Conservation (phyloP, 2,888 invertebrate genomes). For the Ichneumoninae sp. region DNA sequence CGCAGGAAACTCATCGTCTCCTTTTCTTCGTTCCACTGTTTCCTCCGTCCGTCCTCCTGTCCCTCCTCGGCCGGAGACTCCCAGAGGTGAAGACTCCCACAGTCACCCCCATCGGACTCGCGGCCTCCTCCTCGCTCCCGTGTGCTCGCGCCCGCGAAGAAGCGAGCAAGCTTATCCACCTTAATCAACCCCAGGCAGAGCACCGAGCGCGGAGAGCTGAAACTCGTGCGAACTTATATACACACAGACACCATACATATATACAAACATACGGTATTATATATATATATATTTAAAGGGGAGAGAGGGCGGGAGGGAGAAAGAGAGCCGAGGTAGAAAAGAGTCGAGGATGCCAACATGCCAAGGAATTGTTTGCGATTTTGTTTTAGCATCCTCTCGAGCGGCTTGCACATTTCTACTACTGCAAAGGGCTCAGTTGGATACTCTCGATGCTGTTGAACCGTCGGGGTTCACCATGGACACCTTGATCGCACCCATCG, state of each 20-base stretch:
- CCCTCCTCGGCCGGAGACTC: neutral
- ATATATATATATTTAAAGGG: slow-evolving; percentile 28
- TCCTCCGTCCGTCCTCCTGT: neutral
- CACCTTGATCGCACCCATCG: slow-evolving; percentile 82
- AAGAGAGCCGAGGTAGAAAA: slow-evolving; percentile 36
- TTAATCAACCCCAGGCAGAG: slow-evolving; percentile 76
- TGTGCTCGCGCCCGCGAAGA: slow-evolving; percentile 5
- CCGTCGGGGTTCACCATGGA: slow-evolving; percentile 67
- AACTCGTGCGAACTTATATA: slow-evolving; percentile 45
- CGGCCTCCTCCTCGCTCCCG: slow-evolving; percentile 17
- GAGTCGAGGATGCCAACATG: slow-evolving; percentile 74
- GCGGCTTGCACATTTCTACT: slow-evolving; percentile 39
- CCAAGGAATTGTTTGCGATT: slow-evolving; percentile 82
- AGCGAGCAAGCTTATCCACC: slow-evolving; percentile 77
- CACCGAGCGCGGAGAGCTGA: slow-evolving; percentile 59
- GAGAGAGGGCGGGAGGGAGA: slow-evolving; percentile 25
- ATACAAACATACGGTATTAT: neutral
- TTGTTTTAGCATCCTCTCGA: slow-evolving; percentile 77
- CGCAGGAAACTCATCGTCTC: slow-evolving; percentile 23
- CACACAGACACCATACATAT: slow-evolving; percentile 10
- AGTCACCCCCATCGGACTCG: slow-evolving; percentile 41
- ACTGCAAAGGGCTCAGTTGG: slow-evolving; percentile 52
- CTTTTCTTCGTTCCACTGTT: slow-evolving; percentile 1
- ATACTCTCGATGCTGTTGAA: slow-evolving; percentile 39
- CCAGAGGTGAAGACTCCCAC: slow-evolving; percentile 32